Percentiles rank a stretch among this genome's conserved stretches.
Conservation (phyloP, 2,888 invertebrate species). For the Papilio protenor region DNA sequence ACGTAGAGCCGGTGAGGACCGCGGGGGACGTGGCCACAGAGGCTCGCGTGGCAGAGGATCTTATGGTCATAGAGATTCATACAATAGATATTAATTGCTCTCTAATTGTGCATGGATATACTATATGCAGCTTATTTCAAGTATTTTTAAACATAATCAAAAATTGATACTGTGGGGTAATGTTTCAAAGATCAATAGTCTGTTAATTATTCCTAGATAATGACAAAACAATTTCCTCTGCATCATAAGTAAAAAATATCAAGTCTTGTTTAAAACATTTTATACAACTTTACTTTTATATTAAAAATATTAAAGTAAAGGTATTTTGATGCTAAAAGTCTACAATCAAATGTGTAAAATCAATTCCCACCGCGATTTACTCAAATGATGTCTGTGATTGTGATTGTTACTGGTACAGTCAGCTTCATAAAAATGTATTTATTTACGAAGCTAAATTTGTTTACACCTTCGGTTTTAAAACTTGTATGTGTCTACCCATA, state of each 20-base stretch:
- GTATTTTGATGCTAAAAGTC: background rate
- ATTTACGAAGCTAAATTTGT: no score
- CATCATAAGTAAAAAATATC: background rate
- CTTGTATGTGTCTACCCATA: no score
- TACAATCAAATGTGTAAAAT: background rate
- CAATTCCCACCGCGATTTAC: background rate
- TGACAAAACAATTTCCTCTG: background rate
- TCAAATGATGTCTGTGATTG: background rate
- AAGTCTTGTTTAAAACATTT: background rate
- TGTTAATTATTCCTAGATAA: background rate
- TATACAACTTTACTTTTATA: background rate
- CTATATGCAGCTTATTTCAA: background rate
- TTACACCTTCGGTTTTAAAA: no score
- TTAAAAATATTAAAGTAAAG: no score
- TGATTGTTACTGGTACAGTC: background rate
- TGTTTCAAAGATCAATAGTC: background rate
- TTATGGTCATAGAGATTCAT: conserved; percentile 1
- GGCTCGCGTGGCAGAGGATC: conserved; percentile 47
- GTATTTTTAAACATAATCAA: background rate
- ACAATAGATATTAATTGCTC: background rate
- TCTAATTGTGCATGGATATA: background rate
- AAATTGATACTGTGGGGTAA: background rate
- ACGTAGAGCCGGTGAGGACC: conserved; percentile 83
- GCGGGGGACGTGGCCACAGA: conserved; percentile 68
- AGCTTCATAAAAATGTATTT: background rate